These are phyloP conservation scores for Temnothorax rugatulus DNA, from an alignment of 2,888 invertebrate genomes.

Conservation along the genomic window DNA sequence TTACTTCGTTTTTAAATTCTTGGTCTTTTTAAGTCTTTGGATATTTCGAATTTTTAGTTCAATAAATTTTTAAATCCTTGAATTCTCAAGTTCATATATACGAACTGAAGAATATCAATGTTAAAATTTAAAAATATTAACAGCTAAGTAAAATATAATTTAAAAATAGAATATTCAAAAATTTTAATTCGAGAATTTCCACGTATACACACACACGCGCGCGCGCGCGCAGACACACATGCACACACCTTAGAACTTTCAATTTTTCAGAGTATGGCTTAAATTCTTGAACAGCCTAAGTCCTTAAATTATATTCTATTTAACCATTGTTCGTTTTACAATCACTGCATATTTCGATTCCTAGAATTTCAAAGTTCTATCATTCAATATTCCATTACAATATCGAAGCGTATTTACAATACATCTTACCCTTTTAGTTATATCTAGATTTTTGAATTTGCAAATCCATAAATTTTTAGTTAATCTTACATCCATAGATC, in stretches of 20 bases:
- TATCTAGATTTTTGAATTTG: constrained; percentile 22
- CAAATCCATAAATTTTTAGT: constrained; percentile 9
- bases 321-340: background rate
- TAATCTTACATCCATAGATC: background rate
- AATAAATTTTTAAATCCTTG: constrained; percentile 24
- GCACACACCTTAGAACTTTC: background rate
- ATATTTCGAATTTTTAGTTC: constrained; percentile 7
- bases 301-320: constrained; percentile 6
- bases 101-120: background rate
- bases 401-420: background rate
- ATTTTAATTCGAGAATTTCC: background rate
- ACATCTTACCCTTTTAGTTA: background rate
- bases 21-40: constrained; percentile 6
- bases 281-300: background rate
- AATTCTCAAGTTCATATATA: background rate
- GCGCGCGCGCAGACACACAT: background rate
- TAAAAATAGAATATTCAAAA: background rate
- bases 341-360: background rate
- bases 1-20: constrained; percentile 28
- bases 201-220: too few species aligned
- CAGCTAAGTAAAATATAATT: background rate
- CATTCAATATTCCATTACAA: background rate
- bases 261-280: background rate
- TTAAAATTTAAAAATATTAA: background rate
- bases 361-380: background rate